phyloP scores from a whole-genome alignment of 1,140 invertebrate genomes.

The Doryteuthis pealeii region DNA sequence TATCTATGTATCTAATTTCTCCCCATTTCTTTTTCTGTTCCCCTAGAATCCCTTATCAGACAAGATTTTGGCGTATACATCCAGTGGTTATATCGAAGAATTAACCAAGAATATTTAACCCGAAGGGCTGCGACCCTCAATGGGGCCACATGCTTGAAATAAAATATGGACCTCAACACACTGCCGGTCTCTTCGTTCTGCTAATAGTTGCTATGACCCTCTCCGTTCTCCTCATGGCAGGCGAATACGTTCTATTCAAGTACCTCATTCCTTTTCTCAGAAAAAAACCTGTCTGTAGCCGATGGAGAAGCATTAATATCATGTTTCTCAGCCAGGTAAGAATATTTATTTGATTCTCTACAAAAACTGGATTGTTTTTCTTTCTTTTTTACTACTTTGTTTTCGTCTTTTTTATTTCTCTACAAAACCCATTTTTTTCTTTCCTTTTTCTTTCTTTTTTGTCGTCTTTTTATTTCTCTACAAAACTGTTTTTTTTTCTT shows the following conservation, averaged over 20 bases:
- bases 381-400: not conserved
- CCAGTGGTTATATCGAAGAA: constrained; percentile 10
- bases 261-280: constrained; percentile 8
- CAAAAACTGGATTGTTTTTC: not conserved
- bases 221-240: constrained; percentile 2
- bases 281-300: not conserved
- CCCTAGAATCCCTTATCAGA: not conserved
- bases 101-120: not conserved
- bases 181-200: constrained; percentile 3
- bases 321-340: constrained; percentile 13
- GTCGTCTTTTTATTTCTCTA: too few relatives aligned
- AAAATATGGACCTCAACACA: constrained; percentile 2
- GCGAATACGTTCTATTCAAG: constrained; percentile 4
- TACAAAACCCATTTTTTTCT: not conserved
- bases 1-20: too few relatives aligned
- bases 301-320: constrained; percentile 4
- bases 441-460: not conserved
- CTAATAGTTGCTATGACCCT: not conserved
- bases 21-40: too few relatives aligned
- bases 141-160: not conserved
- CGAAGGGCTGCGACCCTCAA: not conserved
- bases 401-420: not conserved
- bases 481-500: not conserved
- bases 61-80: constrained; percentile 3
- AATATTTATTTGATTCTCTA: too few relatives aligned